Evolutionary conservation across 2,797 vertebrate genomes (phyloP), one percentile per base, ranked within the genome.

Genomic region (Pipistrellus kuhlii): DNA sequence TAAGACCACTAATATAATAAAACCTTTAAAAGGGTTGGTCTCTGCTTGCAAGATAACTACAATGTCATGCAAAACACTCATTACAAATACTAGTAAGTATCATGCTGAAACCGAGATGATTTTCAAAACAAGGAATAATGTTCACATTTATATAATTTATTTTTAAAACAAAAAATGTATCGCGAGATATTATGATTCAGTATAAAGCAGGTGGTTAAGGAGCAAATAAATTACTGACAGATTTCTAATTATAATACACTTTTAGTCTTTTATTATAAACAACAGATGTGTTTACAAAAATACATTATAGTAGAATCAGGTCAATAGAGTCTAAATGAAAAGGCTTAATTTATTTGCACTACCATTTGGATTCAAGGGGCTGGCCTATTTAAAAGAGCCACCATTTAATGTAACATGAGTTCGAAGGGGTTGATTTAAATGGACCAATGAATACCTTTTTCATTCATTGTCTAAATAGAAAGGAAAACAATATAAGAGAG

Each of bases 251-350:
- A 96, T 93, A 95, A 96, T 95, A 96, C 66, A 93, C 85, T 93
- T 95, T 97, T 78, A 89, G 71, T 90, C 27, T 95, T 94, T 95
- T 41, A 85, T 82, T 62, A 95, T 95, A 97, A 97, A 97, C 94
- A 97, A 92, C 97, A 97, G 96, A 97, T 97, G 96, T 97, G 96
- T 97, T 96, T 96, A 97, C 20, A 3, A 96, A 96, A 97, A 94
- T 95, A 95, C 76, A 95, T 96, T 95, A 95, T 90, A 89, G 83
- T 96, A 86, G 64, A 96, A 97, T 93, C 95, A 97, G 96, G 96
- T 96, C 96, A 97, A 95, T 93, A 90, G 87, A 95, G n/a, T 93
- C 80, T 94, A 97, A 96, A 95, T 89, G 95, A 95, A 95, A 89
- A 89, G 46, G 71, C 69, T 86, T 95, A 87, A 96, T 97, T 94